Evolutionary conservation across 2,797 vertebrate genomes (phyloP), one percentile per base, ranked within the genome.

Genomic region (Apogon hyalosoma): DNA sequence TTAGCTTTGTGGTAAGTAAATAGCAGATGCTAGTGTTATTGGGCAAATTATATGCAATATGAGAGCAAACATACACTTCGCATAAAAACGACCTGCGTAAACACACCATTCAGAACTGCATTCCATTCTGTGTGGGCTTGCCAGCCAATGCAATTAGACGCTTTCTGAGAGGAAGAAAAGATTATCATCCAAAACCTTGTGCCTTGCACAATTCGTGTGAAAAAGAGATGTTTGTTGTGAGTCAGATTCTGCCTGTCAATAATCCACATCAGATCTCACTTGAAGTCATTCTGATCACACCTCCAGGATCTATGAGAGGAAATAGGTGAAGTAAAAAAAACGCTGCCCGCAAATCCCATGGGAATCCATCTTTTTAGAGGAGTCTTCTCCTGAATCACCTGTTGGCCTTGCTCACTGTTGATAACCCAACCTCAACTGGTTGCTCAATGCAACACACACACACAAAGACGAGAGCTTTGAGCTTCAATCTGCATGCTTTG

Each of bases 21-120:
- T 90, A 82, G 88, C 74, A 90, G 78, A 90, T 73, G 86, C 85
- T 83, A 89, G 80, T 89, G 86, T 90, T 92, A 93, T 93, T 91
- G 88, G 87, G 87, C 88, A 91, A 92, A 92, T 92, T 90, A 89
- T 92, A 90, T 91, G 90, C 88, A 92, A 90, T 90, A 91, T 86
- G 83, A 91, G 80, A 75, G 87, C 85, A 92, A 93, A 92, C 89
- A 91, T 83, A 75, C 87, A 82, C 85, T 86, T 86, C 80, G 81
- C 86, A 87, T 84, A 86, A 90, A 90, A 87, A 82, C 76, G 60
- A 87, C 74, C 89, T 87, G 87, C 83, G 61, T 91, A 90, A 94
- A 93, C 88, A 91, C 87, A 90, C 82, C 81, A 82, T 90, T 90
- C 91, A 84, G 84, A 89, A 80, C 73, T 88, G 84, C 90, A 87